These are phyloP conservation scores for Polyploca ridens DNA, from an alignment of 2,888 invertebrate species.

Conservation along the genomic window DNA sequence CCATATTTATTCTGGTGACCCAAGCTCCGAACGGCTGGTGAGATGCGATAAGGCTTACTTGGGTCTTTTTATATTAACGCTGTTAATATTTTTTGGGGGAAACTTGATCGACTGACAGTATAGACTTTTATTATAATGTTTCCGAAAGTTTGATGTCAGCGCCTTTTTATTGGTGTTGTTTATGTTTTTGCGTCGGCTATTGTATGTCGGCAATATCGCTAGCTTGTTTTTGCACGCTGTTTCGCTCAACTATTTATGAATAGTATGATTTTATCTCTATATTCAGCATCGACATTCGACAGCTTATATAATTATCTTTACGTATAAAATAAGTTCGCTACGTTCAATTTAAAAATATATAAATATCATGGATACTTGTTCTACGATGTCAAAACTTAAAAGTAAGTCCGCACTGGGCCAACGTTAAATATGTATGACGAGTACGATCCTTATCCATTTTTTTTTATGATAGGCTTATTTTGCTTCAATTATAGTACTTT, in stretches of 20 bases:
- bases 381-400: no score
- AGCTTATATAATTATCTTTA: no score
- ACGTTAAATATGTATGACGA: no score
- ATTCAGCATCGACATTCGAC: no score
- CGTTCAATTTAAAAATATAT: no score
- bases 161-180: slow-evolving; percentile 5
- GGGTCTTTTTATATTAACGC: slow-evolving; percentile 59
- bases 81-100: slow-evolving; percentile 56
- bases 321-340: no score
- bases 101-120: slow-evolving; percentile 39
- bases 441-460: no score
- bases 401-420: no score
- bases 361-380: no score
- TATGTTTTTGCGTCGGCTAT: not conserved
- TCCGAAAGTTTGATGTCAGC: slow-evolving; percentile 10
- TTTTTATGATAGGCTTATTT: no score
- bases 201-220: not conserved
- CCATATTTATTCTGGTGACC: slow-evolving; percentile 79
- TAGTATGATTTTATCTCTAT: no score
- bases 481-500: no score
- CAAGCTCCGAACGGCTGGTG: slow-evolving; percentile 60
- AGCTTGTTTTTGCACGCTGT: not conserved
- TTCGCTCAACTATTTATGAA: not conserved
- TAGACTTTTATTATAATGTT: slow-evolving; percentile 19
- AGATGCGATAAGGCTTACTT: slow-evolving; percentile 53